Conservation (phyloP, 2,797 vertebrate species). For the Remorina albescens region DNA sequence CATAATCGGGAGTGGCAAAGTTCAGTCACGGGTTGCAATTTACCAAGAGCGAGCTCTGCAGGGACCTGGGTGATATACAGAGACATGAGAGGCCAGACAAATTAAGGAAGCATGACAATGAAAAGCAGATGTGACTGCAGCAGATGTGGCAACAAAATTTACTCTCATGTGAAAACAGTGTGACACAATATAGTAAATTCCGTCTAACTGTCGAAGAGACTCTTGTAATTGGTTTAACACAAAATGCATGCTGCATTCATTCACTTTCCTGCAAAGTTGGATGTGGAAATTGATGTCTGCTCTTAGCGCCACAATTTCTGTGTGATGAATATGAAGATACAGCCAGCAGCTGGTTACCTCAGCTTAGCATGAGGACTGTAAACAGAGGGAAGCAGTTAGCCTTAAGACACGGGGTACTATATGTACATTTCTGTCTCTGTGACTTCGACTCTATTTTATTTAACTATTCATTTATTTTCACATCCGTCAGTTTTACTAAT, state of each 20-base stretch:
- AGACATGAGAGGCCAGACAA: constrained; percentile 66
- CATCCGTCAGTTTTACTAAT: too few species aligned
- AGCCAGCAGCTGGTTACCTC: neutral
- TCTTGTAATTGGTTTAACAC: constrained; percentile 45
- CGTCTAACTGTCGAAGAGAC: constrained; percentile 50
- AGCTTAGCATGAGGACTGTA: neutral
- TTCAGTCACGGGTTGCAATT: constrained; percentile 64
- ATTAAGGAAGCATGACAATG: constrained; percentile 73
- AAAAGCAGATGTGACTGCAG: constrained; percentile 81
- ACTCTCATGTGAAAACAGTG: constrained; percentile 57
- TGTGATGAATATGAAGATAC: neutral
- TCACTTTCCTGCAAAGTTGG: neutral
- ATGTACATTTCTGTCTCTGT: neutral
- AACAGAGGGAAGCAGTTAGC: neutral
- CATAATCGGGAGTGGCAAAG: constrained; percentile 46
- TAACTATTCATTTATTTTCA: neutral
- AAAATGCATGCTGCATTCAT: neutral
- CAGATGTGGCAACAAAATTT: constrained; percentile 61
- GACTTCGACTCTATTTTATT: neutral
- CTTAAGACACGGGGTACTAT: neutral
- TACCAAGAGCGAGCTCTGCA: constrained; percentile 38
- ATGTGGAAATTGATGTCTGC: neutral
- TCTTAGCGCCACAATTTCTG: neutral
- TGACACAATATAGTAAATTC: constrained; percentile 46
- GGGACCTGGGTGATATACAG: constrained; percentile 67